Conservation (phyloP, 2,797 vertebrate species). For the Mormyrus hasselquistii region DNA sequence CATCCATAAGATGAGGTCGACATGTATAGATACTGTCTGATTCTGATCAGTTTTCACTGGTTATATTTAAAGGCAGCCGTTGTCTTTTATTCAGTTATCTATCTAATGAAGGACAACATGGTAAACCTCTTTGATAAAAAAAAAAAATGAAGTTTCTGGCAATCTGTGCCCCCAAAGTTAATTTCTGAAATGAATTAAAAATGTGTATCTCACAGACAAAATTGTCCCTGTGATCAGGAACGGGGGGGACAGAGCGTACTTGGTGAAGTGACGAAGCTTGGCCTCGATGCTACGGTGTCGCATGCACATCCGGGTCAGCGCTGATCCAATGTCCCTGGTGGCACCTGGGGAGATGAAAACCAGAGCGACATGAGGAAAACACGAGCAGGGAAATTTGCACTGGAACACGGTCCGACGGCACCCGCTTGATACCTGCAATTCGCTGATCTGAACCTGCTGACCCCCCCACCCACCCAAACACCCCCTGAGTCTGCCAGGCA, state of each 20-base stretch:
- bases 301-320: slow-evolving; percentile 97
- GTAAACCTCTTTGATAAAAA: background rate
- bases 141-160: background rate
- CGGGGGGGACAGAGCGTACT: slow-evolving; percentile 61
- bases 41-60: background rate
- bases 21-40: background rate
- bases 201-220: background rate
- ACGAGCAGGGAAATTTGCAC: background rate
- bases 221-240: background rate
- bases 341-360: slow-evolving; percentile 65
- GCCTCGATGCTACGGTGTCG: slow-evolving; percentile 93
- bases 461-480: background rate
- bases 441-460: background rate
- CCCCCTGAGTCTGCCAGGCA: background rate
- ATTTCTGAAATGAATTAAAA: background rate
- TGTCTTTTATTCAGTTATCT: background rate
- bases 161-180: background rate
- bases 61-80: background rate
- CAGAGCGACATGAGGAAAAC: slow-evolving; percentile 6
- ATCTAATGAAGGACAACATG: background rate
- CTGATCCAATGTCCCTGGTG: slow-evolving; percentile 89
- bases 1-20: background rate
- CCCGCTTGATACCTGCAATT: background rate
- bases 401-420: background rate
- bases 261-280: slow-evolving; percentile 93